phyloP scores from a whole-genome alignment of 37 sponge, comb jelly and placozoan genomes.

The Theonella swinhoei region DNA sequence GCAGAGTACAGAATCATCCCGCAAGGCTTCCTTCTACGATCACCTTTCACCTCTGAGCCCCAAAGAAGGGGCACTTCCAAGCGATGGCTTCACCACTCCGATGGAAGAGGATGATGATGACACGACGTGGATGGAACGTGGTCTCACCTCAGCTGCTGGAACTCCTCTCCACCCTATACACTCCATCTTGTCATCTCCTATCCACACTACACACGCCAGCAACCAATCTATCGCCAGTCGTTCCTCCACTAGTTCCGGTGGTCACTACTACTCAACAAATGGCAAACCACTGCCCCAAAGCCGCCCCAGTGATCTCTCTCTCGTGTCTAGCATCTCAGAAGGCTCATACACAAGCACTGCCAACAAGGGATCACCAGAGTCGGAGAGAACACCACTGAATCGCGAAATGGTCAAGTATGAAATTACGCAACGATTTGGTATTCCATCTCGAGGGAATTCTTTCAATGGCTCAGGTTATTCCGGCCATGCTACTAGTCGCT shows the following conservation, averaged over 20 bases:
- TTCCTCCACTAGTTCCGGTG: slow-evolving; percentile 11
- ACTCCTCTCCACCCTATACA: neutral
- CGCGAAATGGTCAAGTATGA: slow-evolving; percentile 5
- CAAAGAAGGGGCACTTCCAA: neutral
- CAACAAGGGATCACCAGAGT: slow-evolving; percentile 3
- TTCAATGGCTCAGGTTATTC: no score
- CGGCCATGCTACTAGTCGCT: neutral
- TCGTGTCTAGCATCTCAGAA: neutral
- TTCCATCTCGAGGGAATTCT: neutral
- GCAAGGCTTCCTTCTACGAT: slow-evolving; percentile 48
- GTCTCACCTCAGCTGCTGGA: neutral
- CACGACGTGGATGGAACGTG: neutral
- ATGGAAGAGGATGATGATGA: neutral
- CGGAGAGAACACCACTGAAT: neutral
- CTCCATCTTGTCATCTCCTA: neutral
- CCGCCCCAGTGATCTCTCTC: slow-evolving; percentile 1
- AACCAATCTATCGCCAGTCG: slow-evolving; percentile 15
- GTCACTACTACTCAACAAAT: neutral
- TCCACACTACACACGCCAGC: neutral
- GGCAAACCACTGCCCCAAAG: neutral
- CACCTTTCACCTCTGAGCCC: slow-evolving; percentile 22
- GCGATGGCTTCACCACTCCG: neutral
- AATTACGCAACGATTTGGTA: neutral
- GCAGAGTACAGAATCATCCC: neutral
- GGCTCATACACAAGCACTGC: neutral